Conservation (phyloP, 2,888 invertebrate species). For the Scelioninae gen. 2 region DNA sequence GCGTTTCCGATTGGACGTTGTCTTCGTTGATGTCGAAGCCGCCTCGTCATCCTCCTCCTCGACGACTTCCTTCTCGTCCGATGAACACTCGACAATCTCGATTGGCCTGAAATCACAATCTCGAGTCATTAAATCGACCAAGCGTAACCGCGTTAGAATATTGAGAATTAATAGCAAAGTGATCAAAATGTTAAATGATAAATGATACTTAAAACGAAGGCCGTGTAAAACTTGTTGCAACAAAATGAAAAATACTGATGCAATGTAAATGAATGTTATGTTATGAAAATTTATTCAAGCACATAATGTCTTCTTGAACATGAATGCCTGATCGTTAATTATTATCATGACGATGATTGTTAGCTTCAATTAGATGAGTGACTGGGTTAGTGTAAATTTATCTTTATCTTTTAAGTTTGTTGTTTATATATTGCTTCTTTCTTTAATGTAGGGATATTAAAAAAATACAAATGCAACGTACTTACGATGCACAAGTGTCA, state of each 20-base stretch:
- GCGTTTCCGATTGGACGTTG: constrained; percentile 67
- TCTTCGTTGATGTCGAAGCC: constrained; percentile 18
- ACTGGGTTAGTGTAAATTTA: neutral
- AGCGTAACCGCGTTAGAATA: neutral
- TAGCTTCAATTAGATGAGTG: constrained; percentile 23
- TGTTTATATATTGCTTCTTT: too few species aligned
- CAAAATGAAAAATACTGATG: too few species aligned
- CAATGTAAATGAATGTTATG: too few species aligned
- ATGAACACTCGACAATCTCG: constrained; percentile 49
- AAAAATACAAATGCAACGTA: constrained; percentile 66
- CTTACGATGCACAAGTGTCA: constrained; percentile 73
- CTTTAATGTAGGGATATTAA: too few species aligned
- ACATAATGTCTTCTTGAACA: constrained; percentile 31
- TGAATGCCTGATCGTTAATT: constrained; percentile 11
- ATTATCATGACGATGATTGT: constrained; percentile 17
- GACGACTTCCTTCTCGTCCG: constrained; percentile 35
- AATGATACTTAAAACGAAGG: too few species aligned
- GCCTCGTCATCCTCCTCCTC: constrained; percentile 4
- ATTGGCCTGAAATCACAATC: constrained; percentile 37
- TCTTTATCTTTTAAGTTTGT: constrained; percentile 3
- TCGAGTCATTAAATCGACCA: neutral
- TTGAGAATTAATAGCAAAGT: neutral
- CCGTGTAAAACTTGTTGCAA: too few species aligned
- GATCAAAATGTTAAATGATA: neutral
- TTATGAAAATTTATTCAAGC: constrained; percentile 5